Evolutionary conservation across 2,113 vertebrate species (phyloP).

Genomic region (Nothobranchius furzeri): DNA sequence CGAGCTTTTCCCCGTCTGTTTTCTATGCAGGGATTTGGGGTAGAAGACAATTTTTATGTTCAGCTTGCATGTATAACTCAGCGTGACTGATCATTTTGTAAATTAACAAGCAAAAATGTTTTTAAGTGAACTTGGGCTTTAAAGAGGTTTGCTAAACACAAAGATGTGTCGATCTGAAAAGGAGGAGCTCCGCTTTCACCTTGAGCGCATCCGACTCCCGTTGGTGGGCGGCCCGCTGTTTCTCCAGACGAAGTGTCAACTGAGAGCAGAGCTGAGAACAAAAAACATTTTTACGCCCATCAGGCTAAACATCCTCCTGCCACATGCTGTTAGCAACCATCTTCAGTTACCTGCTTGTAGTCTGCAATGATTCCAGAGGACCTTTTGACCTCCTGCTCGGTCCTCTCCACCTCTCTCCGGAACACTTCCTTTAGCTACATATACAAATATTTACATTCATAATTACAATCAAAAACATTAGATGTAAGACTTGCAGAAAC

Average conservation of each 20-base stretch:
- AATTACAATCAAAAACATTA: background rate
- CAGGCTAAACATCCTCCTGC: background rate
- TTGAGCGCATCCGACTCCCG: conserved; percentile 86
- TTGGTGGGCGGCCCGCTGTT: conserved; percentile 84
- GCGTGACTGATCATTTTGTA: too few species aligned
- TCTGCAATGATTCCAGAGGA: conserved; percentile 89
- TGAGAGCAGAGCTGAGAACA: conserved; percentile 90
- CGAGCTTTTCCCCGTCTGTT: too few species aligned
- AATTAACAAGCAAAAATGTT: too few species aligned
- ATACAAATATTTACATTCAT: background rate
- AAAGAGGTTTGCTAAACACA: background rate
- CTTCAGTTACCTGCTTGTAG: conserved; percentile 88
- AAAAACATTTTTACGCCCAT: conserved; percentile 17
- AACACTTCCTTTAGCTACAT: conserved; percentile 89
- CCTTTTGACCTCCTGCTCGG: conserved; percentile 88
- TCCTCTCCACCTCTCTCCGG: conserved; percentile 88
- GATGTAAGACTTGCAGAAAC: too few species aligned
- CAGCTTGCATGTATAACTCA: too few species aligned
- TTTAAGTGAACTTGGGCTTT: too few species aligned
- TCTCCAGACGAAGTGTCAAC: conserved; percentile 88
- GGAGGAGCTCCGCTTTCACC: conserved; percentile 66
- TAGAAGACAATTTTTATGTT: too few species aligned
- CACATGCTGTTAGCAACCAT: too few species aligned
- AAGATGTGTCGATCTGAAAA: background rate
- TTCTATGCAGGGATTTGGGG: too few species aligned